phyloP scores from a whole-genome alignment of 2,797 vertebrate species.

The Falco rusticolus region DNA sequence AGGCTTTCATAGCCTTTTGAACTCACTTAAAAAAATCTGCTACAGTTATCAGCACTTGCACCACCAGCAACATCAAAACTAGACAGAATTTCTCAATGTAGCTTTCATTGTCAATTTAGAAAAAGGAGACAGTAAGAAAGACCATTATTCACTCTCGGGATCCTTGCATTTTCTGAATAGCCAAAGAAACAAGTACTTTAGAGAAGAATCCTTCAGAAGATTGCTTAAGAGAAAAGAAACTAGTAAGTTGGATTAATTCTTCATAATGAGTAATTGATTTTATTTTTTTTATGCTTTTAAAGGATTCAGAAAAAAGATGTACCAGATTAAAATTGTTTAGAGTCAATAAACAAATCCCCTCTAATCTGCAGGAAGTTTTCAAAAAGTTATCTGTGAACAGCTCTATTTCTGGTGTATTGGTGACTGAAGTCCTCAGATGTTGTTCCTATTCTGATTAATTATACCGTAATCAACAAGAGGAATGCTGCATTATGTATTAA shows the following conservation, averaged over 20 bases:
- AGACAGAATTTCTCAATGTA: background rate
- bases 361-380: background rate
- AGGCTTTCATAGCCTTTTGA: background rate
- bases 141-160: background rate
- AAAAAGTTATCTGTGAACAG: background rate
- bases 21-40: background rate
- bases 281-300: background rate
- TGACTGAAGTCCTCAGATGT: background rate
- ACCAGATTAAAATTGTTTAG: background rate
- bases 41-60: background rate
- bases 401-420: background rate
- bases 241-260: background rate
- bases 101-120: background rate
- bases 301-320: background rate
- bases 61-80: background rate
- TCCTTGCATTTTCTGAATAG: background rate
- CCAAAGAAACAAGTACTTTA: background rate
- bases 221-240: background rate
- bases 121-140: background rate
- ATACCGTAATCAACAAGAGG: background rate
- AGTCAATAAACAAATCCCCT: background rate
- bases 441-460: background rate
- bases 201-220: background rate
- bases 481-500: background rate
- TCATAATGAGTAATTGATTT: background rate